A percentile compares a stretch with the other conserved stretches of the same genome.
Conservation (phyloP, 1,140 invertebrate genomes). For the Ceratina japonica region DNA sequence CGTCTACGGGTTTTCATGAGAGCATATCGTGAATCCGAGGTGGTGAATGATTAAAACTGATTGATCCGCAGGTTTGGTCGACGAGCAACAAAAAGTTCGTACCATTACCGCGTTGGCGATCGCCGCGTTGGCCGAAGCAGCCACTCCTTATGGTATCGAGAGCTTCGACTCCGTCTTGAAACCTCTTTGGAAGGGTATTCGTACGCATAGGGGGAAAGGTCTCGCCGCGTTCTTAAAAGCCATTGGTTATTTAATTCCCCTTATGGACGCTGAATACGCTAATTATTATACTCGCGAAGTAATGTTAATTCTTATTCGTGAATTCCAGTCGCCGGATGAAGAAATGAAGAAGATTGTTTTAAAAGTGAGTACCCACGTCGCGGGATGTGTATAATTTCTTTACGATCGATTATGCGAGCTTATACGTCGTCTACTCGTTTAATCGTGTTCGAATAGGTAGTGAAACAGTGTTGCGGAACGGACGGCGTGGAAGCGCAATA, state of each 20-base stretch:
- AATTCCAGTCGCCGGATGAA: conserved; percentile 99
- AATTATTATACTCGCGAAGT: conserved; percentile 99
- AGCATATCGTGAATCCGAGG: not conserved
- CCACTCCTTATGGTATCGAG: conserved; percentile 99
- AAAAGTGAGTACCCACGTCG: conserved; percentile 90
- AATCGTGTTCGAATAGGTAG: too few species aligned
- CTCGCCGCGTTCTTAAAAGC: conserved; percentile 99
- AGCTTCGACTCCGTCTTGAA: conserved; percentile 99
- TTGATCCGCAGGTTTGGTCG: conserved; percentile 83
- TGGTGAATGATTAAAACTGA: not conserved
- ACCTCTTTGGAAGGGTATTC: conserved; percentile 99
- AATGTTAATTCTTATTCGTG: conserved; percentile 99
- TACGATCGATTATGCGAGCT: not conserved
- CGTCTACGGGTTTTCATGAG: too few species aligned
- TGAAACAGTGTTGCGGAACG: conserved; percentile 99
- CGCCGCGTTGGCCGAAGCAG: conserved; percentile 97
- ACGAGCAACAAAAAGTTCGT: conserved; percentile 93
- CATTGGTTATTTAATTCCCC: conserved; percentile 98
- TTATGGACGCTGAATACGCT: conserved; percentile 99
- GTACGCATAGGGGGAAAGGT: conserved; percentile 98
- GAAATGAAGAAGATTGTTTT: conserved; percentile 99
- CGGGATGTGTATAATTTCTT: too few species aligned
- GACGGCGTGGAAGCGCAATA: conserved; percentile 99
- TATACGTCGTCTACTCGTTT: too few species aligned
- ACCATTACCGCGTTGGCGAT: conserved; percentile 99